Base-by-base conservation (phyloP, 2,113 vertebrate genomes). In the Gavialis gangeticus region DNA sequence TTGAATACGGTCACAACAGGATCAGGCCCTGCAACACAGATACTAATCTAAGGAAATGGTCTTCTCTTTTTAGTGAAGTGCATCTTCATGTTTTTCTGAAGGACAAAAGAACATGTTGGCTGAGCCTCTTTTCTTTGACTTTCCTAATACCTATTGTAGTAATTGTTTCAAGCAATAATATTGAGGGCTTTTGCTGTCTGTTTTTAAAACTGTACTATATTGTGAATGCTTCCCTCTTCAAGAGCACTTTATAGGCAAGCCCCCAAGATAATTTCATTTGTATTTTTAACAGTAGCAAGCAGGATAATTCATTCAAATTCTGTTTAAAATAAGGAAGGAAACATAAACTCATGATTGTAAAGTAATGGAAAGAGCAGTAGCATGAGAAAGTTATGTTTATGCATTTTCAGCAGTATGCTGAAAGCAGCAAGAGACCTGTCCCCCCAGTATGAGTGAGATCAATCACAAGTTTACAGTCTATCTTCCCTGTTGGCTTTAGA, bases 251-350 rank as follows among this genome's bases (percentile, higher is more conserved):
- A 14, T 73, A 54, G 87, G 15, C 46, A 37, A 75, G 21, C 8
- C 27, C 79, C 84, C 73, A 58, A 63, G 75, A 75, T 46, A 92
- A 66, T 84, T 88, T 60, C 16, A 63, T 93, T 92, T 95, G 34
- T 66, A 62, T 79, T 24, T 59, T 58, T 69, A 86, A 82, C 66
- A 87, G 59, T 64, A 92, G 12, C 79, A 90, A 94, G 58, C 28
- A 18, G 59, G 16, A 28, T 78, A 81, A 92, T 91, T 88, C 30
- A 80, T 89, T 88, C 77, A 76, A 58, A 80, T 73, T 63, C 30
- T 22, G 75, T 80, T 82, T 94, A 54, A 77, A 71, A 64, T 79
- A 58, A 66, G 88, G 79, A 81, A 92, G 79, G 34, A 66, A 54
- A 27, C 11, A 8, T 10, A 34, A 63, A 90, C 59, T 87, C 27